Conservation (phyloP, 2,888 invertebrate genomes). For the Rotaria macrura region DNA sequence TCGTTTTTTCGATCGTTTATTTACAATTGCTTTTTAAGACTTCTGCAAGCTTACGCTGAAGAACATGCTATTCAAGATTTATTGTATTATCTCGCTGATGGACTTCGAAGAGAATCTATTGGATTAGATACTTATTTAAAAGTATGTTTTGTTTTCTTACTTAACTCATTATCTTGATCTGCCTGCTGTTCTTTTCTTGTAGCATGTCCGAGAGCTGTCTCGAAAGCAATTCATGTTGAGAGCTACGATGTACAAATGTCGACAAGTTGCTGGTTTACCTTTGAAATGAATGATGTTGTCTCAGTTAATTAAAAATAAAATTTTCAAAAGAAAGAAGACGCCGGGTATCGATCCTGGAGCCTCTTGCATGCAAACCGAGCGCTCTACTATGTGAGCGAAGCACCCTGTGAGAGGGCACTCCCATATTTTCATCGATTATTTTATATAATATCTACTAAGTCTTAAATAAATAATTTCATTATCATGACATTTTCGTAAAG, state of each 20-base stretch:
- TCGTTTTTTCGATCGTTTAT: not conserved
- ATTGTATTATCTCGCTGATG: constrained; percentile 28
- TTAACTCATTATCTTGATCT: no score
- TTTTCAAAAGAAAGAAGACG: not conserved
- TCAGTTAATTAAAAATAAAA: not conserved
- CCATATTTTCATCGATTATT: no score
- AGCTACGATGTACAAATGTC: constrained; percentile 26
- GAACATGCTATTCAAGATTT: constrained; percentile 31
- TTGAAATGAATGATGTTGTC: not conserved
- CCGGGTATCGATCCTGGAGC: no score
- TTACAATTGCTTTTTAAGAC: not conserved
- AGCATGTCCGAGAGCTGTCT: constrained; percentile 26
- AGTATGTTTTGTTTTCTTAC: not conserved
- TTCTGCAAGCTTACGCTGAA: constrained; percentile 29
- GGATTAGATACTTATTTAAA: constrained; percentile 25
- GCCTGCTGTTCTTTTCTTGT: not conserved
- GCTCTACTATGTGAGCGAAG: no score
- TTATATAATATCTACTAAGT: no score
- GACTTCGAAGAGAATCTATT: constrained; percentile 8
- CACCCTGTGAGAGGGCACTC: no score
- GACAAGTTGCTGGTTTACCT: constrained; percentile 22
- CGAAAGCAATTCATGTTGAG: constrained; percentile 32
- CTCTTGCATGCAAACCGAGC: not conserved
- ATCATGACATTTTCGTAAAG: no score
- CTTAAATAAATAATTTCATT: no score